Conservation (phyloP, 2,888 invertebrate species). For the Noctua comes region DNA sequence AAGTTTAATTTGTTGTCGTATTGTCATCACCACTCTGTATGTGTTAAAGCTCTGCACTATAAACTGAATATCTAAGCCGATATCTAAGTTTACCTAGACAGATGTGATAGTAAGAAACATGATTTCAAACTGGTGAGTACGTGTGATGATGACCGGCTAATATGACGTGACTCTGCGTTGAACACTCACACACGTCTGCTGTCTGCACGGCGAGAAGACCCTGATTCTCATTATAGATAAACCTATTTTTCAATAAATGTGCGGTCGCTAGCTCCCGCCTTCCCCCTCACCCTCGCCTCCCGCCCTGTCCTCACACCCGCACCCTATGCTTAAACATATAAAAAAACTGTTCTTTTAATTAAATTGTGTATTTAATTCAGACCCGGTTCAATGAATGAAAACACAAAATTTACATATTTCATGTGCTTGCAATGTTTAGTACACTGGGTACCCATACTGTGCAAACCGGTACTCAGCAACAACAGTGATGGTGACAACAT, state of each 20-base stretch:
- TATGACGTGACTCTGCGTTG: background rate
- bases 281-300: background rate
- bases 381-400: background rate
- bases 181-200: background rate
- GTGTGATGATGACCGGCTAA: background rate
- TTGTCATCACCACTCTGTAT: too few relatives aligned
- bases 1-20: too few relatives aligned
- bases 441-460: background rate
- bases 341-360: background rate
- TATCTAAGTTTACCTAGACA: background rate
- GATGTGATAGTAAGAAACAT: background rate
- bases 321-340: background rate
- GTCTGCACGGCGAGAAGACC: background rate
- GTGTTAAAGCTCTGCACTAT: background rate
- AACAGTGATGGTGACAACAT: background rate
- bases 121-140: background rate
- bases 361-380: background rate
- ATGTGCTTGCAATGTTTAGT: background rate
- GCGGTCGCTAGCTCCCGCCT: background rate
- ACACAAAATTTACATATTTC: background rate
- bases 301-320: background rate
- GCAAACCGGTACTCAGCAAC: background rate
- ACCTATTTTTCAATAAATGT: background rate
- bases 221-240: background rate
- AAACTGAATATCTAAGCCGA: background rate